Evolutionary conservation across 2,113 vertebrate species (phyloP), one percentile per base, ranked within the genome.

Genomic region (Jaculus jaculus): DNA sequence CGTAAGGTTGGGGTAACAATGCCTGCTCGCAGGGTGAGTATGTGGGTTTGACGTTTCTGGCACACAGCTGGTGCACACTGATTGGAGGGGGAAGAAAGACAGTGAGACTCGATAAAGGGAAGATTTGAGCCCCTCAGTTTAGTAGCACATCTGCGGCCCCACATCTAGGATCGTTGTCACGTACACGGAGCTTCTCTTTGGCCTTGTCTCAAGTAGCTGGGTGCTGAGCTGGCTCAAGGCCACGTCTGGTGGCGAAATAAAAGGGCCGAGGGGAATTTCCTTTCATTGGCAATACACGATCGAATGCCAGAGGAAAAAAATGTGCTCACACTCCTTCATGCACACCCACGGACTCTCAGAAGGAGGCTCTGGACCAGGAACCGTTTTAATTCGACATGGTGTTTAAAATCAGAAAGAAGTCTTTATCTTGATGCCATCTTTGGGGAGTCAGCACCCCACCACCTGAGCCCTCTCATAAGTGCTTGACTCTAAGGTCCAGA

Each of bases 211-310:
- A 51, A 39, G 84, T 51, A 71, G 66, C 77, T 83, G 32, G 9
- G 23, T 30, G 9, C 71, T 80, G 47, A 63, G 5, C n/a, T 96
- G 90, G 80, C 80, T 72, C 54, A 73, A 63, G 47, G 74, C 42
- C 73, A 82, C 26, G 30, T 0, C 0, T 79, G 85, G 77, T 89
- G 84, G 68, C 15, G 89, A 94, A 96, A 94, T 80, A 75, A 34
- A 90, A 90, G 51, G 26, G 18, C 37, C 47, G 42, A 84, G 54
- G 91, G 58, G 37, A 77, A 88, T 93, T 95, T 91, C 68, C 89
- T 92, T 92, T 86, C 39, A 91, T 74, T 87, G 73, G 37, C 1
- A 73, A 73, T 60, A 21, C 15, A 73, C 47, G 69, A 68, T 83
- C 17, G 37, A 75, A 89, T 89, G 68, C 65, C 75, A 94, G 74